phyloP scores from a whole-genome alignment of 1,140 invertebrate genomes.

The Asbolus verrucosus region DNA sequence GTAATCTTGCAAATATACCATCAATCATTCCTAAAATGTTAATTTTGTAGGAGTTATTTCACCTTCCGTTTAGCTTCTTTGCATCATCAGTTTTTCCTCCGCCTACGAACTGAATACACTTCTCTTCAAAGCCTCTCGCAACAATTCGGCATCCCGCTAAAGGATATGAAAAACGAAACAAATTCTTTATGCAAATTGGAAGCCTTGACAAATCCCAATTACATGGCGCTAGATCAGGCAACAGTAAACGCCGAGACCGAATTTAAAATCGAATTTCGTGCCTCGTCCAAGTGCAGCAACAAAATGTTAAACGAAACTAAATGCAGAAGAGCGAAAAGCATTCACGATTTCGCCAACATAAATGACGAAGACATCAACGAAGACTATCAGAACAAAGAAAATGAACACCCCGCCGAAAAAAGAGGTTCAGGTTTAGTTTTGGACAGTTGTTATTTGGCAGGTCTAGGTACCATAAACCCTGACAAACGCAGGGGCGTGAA shows the following conservation, averaged over 20 bases:
- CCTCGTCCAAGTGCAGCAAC: constrained; percentile 51
- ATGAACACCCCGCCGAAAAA: constrained; percentile 72
- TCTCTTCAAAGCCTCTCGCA: constrained; percentile 76
- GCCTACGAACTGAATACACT: constrained; percentile 76
- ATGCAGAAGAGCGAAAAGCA: constrained; percentile 58
- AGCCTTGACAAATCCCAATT: constrained; percentile 55
- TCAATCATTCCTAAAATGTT: neutral
- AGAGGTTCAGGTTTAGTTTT: constrained; percentile 41
- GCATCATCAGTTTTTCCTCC: constrained; percentile 81
- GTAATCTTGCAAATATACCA: constrained; percentile 64
- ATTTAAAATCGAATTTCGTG: constrained; percentile 59
- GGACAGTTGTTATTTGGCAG: constrained; percentile 65
- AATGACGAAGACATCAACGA: constrained; percentile 62
- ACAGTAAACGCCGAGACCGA: constrained; percentile 60
- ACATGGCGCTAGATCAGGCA: constrained; percentile 48
- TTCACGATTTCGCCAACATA: constrained; percentile 53
- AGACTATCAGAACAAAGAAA: constrained; percentile 77
- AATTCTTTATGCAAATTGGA: constrained; percentile 63
- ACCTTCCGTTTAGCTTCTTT: constrained; percentile 79
- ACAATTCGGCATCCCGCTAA: constrained; percentile 69
- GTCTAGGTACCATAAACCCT: constrained; percentile 54
- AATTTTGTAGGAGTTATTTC: constrained; percentile 74
- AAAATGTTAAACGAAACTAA: constrained; percentile 45
- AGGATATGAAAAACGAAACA: constrained; percentile 64
- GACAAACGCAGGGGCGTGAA: constrained; percentile 74